These are phyloP conservation scores for Rhabditoides inermis DNA, from an alignment of 2,888 invertebrate species.

Conservation along the genomic window DNA sequence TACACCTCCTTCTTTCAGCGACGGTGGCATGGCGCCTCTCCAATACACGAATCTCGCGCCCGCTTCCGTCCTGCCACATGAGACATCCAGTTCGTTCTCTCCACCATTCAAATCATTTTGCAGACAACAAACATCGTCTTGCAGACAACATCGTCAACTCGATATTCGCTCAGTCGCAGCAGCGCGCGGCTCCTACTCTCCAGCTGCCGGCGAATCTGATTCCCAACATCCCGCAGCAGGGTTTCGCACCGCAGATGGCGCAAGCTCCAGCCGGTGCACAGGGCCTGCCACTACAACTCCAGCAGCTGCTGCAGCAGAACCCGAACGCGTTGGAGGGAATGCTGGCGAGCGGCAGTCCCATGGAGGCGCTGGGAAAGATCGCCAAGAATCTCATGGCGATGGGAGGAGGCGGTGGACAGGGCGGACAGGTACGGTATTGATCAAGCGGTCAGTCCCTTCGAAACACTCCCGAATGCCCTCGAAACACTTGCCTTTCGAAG, in stretches of 20 bases:
- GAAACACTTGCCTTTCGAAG: slow-evolving; percentile 9
- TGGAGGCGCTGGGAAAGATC: slow-evolving; percentile 37
- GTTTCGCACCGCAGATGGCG: slow-evolving; percentile 4
- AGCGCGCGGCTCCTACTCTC: slow-evolving; percentile 6
- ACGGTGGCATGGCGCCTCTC: no score
- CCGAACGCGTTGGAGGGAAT: slow-evolving; percentile 14
- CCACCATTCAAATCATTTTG: no score
- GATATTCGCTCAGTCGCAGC: slow-evolving; percentile 40
- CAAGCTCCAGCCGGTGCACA: background rate
- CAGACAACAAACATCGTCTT: no score
- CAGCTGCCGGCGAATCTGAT: slow-evolving; percentile 4
- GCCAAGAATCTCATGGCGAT: slow-evolving; percentile 40
- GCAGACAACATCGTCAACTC: slow-evolving; percentile 43
- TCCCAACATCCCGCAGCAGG: slow-evolving; percentile 3
- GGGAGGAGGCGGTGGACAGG: slow-evolving; percentile 17
- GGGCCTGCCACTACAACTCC: background rate
- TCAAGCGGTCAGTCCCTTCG: slow-evolving; percentile 17
- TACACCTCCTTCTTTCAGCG: no score
- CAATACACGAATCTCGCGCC: no score
- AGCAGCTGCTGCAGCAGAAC: background rate
- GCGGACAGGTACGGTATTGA: slow-evolving; percentile 10
- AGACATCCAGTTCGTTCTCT: no score
- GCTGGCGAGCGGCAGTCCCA: slow-evolving; percentile 15
- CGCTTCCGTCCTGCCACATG: no score
- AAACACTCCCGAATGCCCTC: no score